Conservation (phyloP, 2,113 vertebrate genomes). For the Damaliscus lunatus region DNA sequence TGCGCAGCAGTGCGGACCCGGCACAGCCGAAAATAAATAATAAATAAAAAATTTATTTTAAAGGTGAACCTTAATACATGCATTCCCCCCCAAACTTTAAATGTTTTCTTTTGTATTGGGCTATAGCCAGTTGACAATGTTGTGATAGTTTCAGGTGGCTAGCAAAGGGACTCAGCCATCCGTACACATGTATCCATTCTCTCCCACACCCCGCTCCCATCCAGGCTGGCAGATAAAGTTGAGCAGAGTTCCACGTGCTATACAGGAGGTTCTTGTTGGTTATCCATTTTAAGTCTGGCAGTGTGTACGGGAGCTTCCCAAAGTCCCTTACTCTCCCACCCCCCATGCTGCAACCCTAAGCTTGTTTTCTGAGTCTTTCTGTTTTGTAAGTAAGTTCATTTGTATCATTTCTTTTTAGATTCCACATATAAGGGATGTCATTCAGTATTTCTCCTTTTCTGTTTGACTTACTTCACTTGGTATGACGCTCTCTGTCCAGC, state of each 20-base stretch:
- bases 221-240: not conserved
- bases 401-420: not conserved
- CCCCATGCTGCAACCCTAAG: not conserved
- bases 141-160: not conserved
- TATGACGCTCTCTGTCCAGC: not conserved
- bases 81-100: not conserved
- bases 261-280: not conserved
- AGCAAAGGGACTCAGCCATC: not conserved
- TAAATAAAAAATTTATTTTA: not conserved
- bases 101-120: not conserved
- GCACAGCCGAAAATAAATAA: not conserved
- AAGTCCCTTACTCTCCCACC: not conserved
- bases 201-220: not conserved
- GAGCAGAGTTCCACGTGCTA: not conserved
- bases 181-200: not conserved
- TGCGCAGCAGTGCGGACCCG: not conserved
- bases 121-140: fast-evolving
- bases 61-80: not conserved
- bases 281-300: not conserved
- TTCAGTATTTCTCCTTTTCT: not conserved
- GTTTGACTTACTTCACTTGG: not conserved
- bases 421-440: not conserved
- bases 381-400: not conserved
- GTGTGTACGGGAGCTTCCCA: not conserved
- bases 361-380: not conserved